These are phyloP conservation scores for Pteruthius melanotis DNA, from an alignment of 2,113 vertebrate genomes.

Conservation along the genomic window DNA sequence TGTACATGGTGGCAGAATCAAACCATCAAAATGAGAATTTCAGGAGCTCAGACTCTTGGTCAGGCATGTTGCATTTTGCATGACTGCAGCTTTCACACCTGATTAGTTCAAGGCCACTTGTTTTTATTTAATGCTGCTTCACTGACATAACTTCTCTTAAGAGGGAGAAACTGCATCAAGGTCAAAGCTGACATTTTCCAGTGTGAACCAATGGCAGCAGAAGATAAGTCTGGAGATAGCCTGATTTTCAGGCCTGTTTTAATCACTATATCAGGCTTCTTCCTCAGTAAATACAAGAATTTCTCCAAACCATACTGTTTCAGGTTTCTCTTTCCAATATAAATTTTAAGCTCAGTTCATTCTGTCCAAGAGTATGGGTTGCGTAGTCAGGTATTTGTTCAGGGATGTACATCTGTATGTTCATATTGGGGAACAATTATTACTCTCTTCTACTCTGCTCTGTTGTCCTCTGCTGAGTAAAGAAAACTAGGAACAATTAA, in stretches of 20 bases:
- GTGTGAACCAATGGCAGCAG: not conserved
- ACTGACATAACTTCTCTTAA: not conserved
- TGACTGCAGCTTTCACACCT: not conserved
- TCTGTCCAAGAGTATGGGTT: not conserved
- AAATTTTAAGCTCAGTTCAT: not conserved
- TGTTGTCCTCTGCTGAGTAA: conserved; percentile 1
- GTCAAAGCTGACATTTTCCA: not conserved
- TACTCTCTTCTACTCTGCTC: not conserved
- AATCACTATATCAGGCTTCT: not conserved
- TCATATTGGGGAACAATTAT: not conserved
- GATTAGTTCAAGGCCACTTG: not conserved
- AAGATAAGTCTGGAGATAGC: not conserved
- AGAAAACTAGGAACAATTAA: conserved; percentile 45
- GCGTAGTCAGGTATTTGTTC: not conserved
- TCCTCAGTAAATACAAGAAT: not conserved
- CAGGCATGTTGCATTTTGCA: not conserved
- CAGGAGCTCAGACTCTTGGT: not conserved
- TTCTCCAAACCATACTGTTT: not conserved
- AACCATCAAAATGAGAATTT: not conserved
- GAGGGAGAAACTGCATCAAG: not conserved
- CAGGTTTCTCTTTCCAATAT: not conserved
- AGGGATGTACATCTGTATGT: not conserved
- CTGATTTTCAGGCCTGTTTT: not conserved
- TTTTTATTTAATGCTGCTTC: not conserved
- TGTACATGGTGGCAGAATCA: not conserved